phyloP scores from a whole-genome alignment of 2,888 invertebrate species.

The Pseudanteris insignis region DNA sequence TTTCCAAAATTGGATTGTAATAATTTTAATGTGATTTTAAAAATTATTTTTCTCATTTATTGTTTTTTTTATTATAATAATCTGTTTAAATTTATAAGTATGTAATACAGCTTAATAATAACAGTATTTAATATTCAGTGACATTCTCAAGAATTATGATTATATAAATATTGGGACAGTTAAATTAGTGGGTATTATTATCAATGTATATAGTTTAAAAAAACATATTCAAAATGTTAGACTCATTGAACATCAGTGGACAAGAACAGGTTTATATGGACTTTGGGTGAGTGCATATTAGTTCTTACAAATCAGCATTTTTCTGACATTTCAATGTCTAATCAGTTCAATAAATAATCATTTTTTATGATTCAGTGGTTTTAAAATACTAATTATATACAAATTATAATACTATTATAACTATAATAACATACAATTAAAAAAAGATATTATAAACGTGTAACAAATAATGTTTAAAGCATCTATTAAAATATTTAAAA shows the following conservation, averaged over 20 bases:
- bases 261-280: slow-evolving; percentile 89
- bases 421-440: too few species aligned
- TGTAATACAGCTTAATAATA: not conserved
- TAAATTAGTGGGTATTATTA: slow-evolving; percentile 83
- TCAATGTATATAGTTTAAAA: slow-evolving; percentile 80
- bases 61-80: not conserved
- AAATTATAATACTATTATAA: not conserved
- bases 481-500: too few species aligned
- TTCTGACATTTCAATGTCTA: too few species aligned
- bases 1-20: too few species aligned
- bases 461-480: too few species aligned
- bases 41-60: not conserved
- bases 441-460: too few species aligned
- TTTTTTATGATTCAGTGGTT: slow-evolving; percentile 2
- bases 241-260: slow-evolving; percentile 86
- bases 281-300: slow-evolving; percentile 81
- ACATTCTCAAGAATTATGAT: slow-evolving; percentile 74
- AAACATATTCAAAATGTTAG: slow-evolving; percentile 83
- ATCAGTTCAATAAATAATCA: not conserved
- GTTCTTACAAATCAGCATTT: slow-evolving; percentile 1
- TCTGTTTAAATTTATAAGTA: not conserved
- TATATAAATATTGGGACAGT: slow-evolving; percentile 83
- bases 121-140: slow-evolving; percentile 65
- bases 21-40: not conserved
- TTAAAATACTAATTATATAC: not conserved